Evolutionary conservation across 2,797 vertebrate genomes (phyloP), one percentile per base, ranked within the genome.

Genomic region (Falco berigora): DNA sequence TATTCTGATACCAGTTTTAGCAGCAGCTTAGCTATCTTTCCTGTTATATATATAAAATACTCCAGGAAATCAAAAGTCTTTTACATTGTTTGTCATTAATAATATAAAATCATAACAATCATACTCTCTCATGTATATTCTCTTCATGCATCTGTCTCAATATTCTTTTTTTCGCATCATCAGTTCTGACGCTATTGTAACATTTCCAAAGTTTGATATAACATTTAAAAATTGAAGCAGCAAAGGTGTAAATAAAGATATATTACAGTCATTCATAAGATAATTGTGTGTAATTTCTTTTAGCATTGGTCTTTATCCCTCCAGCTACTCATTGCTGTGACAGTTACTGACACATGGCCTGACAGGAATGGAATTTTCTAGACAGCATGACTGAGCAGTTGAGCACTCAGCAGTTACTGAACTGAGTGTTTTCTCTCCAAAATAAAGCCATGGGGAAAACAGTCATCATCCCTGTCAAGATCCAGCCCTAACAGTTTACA

Each of bases 331-430:
- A 50, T 64, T 77, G 22, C 20, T 88, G 61, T 91, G 76, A 80
- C 79, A 88, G 83, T 88, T 90, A 80, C 90, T 88, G 88, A 93
- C 69, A 84, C 56, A 80, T 85, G 61, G 34, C 56, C 69, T 90
- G 36, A 64, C 64, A 93, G 53, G 88, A 80, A 83, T 18, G 34
- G 52, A 90, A 90, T 80, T 94, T 96, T 92, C 86, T 77, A 88
- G 80, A 66, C 86, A 86, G 77, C 34, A 14, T 85, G 78, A 78
- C 68, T 90, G 69, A 92, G 52, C 56, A 59, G 56, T 76, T 94
- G 68, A 92, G 49, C 32, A 59, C 61, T 88, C 69, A 67, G 30
- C 36, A 91, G 86, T 91, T 88, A 62, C 82, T 67, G 72, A 93
- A 86, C 36, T 64, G 75, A 75, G 56, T 81, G 58, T 46, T 82